A percentile compares a stretch with the other conserved stretches of the same genome.
Evolutionary conservation across 2,113 vertebrate species (phyloP).

Genomic region (Atlantisia rogersi): DNA sequence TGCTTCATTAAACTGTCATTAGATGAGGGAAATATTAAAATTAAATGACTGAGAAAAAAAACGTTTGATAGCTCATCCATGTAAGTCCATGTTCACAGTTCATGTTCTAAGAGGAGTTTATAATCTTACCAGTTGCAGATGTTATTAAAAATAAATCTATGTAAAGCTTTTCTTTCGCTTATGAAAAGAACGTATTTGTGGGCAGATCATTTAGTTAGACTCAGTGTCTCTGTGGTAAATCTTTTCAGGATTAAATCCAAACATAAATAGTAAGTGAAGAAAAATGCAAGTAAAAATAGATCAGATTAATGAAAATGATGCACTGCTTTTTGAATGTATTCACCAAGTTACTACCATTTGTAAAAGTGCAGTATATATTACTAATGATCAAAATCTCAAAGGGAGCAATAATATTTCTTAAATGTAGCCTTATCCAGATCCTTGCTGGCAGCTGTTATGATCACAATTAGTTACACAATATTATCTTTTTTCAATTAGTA

Average conservation of each 20-base stretch:
- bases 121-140: slow-evolving; percentile 24
- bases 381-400: background rate
- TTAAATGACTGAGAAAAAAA: slow-evolving; percentile 48
- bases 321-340: background rate
- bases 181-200: background rate
- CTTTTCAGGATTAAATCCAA: background rate
- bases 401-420: background rate
- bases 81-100: slow-evolving; percentile 11
- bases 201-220: background rate
- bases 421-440: background rate
- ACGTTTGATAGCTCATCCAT: slow-evolving; percentile 31
- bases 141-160: background rate
- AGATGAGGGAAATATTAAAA: slow-evolving; percentile 60
- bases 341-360: background rate
- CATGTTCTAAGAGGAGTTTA: slow-evolving; percentile 37
- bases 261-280: background rate
- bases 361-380: background rate
- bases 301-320: background rate
- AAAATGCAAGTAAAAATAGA: background rate
- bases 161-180: background rate
- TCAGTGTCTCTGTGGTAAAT: background rate
- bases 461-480: background rate
- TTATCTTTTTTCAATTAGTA: background rate
- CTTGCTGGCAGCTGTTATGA: background rate
- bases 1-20: slow-evolving; percentile 77